Evolutionary conservation across 2,888 invertebrate genomes (phyloP), one percentile per base, ranked within the genome.

Genomic region (Odontocolon sp.): DNA sequence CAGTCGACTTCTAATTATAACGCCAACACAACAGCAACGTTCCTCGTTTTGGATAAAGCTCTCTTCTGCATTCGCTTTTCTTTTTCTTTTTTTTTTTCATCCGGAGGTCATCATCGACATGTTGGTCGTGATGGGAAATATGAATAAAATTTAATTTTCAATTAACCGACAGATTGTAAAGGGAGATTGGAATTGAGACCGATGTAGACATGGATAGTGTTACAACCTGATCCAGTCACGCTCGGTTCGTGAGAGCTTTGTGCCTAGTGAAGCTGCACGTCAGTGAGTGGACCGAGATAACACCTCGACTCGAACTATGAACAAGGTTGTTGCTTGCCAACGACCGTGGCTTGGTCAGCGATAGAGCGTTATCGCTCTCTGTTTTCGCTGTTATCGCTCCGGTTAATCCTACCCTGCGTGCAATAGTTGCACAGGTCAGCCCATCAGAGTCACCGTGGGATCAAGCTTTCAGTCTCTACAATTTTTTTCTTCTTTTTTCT

Each of bases 201-300:
- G n/a, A 18, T 31, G 33, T 33, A 9, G 54, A 16, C n/a, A n/a
- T n/a, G n/a, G n/a, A n/a, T n/a, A n/a, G n/a, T n/a, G n/a, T n/a
- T n/a, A n/a, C n/a, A n/a, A 3, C 33, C 11, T 28, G 33, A 50
- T 64, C 36, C 50, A 50, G 50, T 50, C 36, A 36, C 64, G 47
- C 33, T 18, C 11, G 66, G 47, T 23, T 31, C 47, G 28, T 16
- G 18, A 52, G 66, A 59, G 52, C 45, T 56, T 40, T 59, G 71
- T 40, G 28, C 66, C 21, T 18, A 71, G 47, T 40, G 66, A 76
- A 71, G 67, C 67, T 61, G 28, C 18, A 56, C 70, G 67, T 54
- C 61, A 66, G 54, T 33, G 61, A 76, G 38, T 66, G 56, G 64
- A 76, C 71, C 67, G 66, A 71, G 76, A 71, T 71, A 71, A 71